These are phyloP conservation scores for Molothrus ater DNA, from an alignment of 2,797 vertebrate genomes.

Conservation along the genomic window DNA sequence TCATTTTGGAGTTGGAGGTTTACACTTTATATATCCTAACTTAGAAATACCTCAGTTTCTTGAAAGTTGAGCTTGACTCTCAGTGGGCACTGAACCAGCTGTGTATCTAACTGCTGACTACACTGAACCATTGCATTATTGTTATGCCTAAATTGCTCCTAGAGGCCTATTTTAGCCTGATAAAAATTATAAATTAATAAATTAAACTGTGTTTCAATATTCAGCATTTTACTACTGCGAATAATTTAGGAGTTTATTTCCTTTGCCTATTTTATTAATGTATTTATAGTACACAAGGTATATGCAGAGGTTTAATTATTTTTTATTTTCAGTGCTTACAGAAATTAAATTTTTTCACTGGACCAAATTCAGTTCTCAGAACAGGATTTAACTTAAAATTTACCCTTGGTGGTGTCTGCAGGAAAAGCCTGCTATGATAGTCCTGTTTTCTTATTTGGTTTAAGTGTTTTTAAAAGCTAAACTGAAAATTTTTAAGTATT, in stretches of 20 bases:
- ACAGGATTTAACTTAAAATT: background rate
- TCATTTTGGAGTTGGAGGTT: background rate
- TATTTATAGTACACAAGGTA: slow-evolving; percentile 35
- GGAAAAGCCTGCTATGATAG: background rate
- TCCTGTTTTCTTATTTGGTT: background rate
- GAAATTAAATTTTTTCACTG: slow-evolving; percentile 23
- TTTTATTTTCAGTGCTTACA: slow-evolving; percentile 33
- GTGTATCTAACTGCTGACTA: background rate
- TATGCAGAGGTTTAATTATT: slow-evolving; percentile 42
- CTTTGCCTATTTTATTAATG: slow-evolving; percentile 54
- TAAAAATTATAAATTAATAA: slow-evolving; percentile 48
- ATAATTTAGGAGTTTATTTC: slow-evolving; percentile 54
- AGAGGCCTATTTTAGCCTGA: slow-evolving; percentile 50
- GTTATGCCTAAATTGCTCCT: slow-evolving; percentile 48
- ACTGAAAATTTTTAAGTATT: slow-evolving; percentile 1
- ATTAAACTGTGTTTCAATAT: slow-evolving; percentile 45
- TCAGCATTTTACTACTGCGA: slow-evolving; percentile 51
- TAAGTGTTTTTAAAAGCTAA: slow-evolving; percentile 16
- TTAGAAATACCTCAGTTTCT: background rate
- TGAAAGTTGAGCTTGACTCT: background rate
- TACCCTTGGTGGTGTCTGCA: background rate
- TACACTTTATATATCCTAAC: background rate
- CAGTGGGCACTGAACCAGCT: slow-evolving; percentile 5
- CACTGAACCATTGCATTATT: slow-evolving; percentile 1
- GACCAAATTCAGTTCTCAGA: background rate